Conservation (phyloP, 2,797 vertebrate genomes). For the Masticophis lateralis region DNA sequence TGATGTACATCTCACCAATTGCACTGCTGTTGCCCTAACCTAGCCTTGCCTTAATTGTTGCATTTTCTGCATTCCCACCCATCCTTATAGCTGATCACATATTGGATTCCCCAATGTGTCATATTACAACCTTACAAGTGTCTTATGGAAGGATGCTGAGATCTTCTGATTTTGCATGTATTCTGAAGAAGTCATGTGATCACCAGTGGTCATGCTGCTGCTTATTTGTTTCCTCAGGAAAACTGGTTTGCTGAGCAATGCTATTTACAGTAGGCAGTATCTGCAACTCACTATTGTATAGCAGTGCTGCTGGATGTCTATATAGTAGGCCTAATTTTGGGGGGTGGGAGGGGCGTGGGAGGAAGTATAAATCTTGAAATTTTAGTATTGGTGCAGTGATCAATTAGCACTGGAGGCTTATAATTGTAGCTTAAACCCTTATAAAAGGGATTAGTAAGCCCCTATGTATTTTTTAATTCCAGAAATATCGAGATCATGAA, state of each 20-base stretch:
- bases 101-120: not conserved
- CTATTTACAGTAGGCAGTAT: conserved; percentile 19
- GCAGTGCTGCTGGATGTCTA: conserved; percentile 3
- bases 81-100: not conserved
- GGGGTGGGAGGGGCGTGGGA: not conserved
- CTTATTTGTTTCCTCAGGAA: conserved; percentile 8
- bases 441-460: not conserved
- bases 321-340: not conserved
- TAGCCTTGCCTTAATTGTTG: not conserved
- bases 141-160: not conserved
- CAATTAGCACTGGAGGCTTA: conserved; percentile 11
- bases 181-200: not conserved
- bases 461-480: conserved; percentile 31
- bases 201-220: conserved; percentile 8
- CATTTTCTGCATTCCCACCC: not conserved
- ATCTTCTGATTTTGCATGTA: not conserved
- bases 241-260: conserved; percentile 24
- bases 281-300: not conserved
- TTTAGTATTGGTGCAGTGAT: conserved; percentile 23
- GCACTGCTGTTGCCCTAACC: not conserved
- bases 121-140: not conserved
- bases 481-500: conserved; percentile 16
- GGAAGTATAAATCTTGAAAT: not conserved
- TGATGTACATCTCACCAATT: not conserved
- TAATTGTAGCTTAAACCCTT: not conserved